These are phyloP conservation scores for Lethrus apterus DNA, from an alignment of 1,140 invertebrate genomes.

Conservation along the genomic window DNA sequence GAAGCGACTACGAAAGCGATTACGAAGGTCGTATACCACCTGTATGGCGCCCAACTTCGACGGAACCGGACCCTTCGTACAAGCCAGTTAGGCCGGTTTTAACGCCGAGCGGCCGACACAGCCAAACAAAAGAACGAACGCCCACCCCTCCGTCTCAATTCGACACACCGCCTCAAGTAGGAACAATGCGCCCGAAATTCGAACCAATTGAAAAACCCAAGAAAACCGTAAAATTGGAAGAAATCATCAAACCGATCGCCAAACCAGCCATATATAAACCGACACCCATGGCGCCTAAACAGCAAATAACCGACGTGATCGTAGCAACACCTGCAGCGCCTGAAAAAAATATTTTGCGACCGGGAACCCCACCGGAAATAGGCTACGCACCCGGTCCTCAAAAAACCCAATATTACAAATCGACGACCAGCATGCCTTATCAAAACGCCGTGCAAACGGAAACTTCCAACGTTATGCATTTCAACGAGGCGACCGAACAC, in stretches of 20 bases:
- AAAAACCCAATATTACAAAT: slow-evolving; percentile 46
- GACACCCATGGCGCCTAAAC: slow-evolving; percentile 34
- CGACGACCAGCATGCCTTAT: slow-evolving; percentile 46
- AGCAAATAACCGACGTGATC: slow-evolving; percentile 35
- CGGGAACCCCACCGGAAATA: slow-evolving; percentile 52
- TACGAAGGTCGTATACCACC: slow-evolving; percentile 57
- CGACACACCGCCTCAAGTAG: slow-evolving; percentile 44
- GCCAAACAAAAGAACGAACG: slow-evolving; percentile 38
- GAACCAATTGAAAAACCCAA: slow-evolving; percentile 48
- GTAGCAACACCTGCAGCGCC: slow-evolving; percentile 37
- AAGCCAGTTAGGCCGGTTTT: slow-evolving; percentile 52
- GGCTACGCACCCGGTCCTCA: slow-evolving; percentile 48
- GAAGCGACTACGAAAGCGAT: slow-evolving; percentile 70
- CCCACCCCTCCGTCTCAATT: slow-evolving; percentile 52
- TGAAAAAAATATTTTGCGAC: slow-evolving; percentile 45
- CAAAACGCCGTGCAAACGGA: slow-evolving; percentile 55
- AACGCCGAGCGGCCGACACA: slow-evolving; percentile 42
- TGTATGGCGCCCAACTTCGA: slow-evolving; percentile 50
- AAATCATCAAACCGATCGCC: slow-evolving; percentile 32
- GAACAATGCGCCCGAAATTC: slow-evolving; percentile 48
- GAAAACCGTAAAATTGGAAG: slow-evolving; percentile 37
- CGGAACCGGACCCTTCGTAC: slow-evolving; percentile 48
- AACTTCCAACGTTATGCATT: slow-evolving; percentile 57
- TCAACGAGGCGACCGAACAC: slow-evolving; percentile 60
- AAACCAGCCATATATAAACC: slow-evolving; percentile 44